phyloP scores from a whole-genome alignment of 2,888 invertebrate genomes.

The Parnassius smintheus region DNA sequence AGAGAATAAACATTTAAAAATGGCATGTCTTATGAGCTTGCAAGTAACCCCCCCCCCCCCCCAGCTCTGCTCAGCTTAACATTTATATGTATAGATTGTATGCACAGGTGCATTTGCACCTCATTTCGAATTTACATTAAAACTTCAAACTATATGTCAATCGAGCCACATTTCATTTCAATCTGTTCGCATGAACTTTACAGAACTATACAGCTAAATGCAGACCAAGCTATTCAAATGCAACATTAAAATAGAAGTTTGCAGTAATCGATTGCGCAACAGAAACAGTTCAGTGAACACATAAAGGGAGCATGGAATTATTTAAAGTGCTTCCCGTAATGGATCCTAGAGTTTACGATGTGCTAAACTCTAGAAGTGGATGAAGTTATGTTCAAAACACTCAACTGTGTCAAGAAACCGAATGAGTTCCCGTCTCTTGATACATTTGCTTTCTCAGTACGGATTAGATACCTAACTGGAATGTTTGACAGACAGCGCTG shows the following conservation, averaged over 20 bases:
- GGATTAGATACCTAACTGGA: conserved; percentile 42
- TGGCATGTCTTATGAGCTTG: no score
- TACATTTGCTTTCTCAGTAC: conserved; percentile 46
- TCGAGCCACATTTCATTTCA: no score
- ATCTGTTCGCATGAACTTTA: not conserved
- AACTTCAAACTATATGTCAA: no score
- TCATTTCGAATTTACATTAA: no score
- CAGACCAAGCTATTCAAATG: conserved; percentile 15
- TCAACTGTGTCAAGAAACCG: conserved; percentile 55
- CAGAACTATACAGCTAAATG: conserved; percentile 5
- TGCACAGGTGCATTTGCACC: no score
- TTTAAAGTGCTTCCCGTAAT: conserved; percentile 44
- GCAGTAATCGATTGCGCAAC: conserved; percentile 25
- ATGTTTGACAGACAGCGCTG: conserved; percentile 36
- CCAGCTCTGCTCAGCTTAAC: no score
- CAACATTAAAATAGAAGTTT: conserved; percentile 21
- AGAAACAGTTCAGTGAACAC: conserved; percentile 22
- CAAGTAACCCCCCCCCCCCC: no score
- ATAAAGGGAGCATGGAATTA: conserved; percentile 23
- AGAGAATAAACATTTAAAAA: no score
- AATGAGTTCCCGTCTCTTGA: conserved; percentile 56
- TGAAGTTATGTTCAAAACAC: conserved; percentile 64
- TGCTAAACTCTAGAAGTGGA: conserved; percentile 56
- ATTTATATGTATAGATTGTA: no score
- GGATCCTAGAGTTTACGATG: conserved; percentile 68